Conservation (phyloP, 2,113 vertebrate species). For the Myocastor coypus region DNA sequence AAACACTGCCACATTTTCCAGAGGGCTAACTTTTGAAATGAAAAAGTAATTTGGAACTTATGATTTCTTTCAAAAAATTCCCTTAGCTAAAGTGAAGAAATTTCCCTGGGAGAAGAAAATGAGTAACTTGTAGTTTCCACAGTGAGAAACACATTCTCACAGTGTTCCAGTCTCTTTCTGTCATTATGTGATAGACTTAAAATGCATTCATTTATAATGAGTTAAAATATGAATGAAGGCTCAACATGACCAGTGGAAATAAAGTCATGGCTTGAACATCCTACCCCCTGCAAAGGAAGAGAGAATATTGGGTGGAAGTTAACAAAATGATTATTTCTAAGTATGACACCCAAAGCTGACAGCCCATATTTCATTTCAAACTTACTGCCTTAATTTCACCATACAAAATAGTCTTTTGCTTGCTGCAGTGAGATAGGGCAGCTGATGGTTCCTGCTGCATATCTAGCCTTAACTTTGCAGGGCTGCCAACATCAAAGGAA, state of each 20-base stretch:
- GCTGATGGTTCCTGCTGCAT: neutral
- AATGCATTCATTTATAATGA: neutral
- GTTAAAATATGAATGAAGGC: conserved; percentile 53
- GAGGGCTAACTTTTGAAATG: conserved; percentile 10
- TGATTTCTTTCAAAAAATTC: neutral
- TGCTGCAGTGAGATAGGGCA: conserved; percentile 48
- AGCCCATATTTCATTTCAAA: neutral
- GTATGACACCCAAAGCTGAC: neutral
- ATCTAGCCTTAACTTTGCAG: conserved; percentile 60
- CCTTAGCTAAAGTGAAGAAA: conserved; percentile 24
- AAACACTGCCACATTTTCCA: conserved; percentile 43
- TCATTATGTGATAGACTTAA: neutral
- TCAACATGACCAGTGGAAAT: conserved; percentile 13
- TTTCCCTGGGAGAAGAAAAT: conserved; percentile 55
- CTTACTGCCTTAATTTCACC: neutral
- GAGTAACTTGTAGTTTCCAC: conserved; percentile 12
- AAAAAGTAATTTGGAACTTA: conserved; percentile 50
- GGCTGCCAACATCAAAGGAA: conserved; percentile 72
- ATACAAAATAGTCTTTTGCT: neutral
- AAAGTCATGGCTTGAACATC: neutral
- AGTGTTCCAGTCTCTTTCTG: neutral
- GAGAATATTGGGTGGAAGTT: neutral
- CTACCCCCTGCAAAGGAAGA: neutral
- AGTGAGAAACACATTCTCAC: conserved; percentile 36
- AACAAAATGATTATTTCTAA: neutral